These are phyloP conservation scores for Ceyx melanurus DNA, from an alignment of 2,113 vertebrate species.

Conservation along the genomic window DNA sequence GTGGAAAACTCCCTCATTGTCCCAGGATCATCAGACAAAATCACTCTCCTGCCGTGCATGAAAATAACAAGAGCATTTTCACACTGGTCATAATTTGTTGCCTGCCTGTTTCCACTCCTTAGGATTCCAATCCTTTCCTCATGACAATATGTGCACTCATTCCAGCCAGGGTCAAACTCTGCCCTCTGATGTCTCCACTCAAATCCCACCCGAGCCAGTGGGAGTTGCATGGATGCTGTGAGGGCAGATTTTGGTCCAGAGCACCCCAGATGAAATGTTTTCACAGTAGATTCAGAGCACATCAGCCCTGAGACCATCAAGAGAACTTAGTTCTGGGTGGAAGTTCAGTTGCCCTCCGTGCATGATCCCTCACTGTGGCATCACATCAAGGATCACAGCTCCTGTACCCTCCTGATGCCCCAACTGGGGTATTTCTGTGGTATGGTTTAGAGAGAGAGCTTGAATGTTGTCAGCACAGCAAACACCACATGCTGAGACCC, in stretches of 20 bases:
- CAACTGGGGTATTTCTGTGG: constrained; percentile 48
- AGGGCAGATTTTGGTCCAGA: constrained; percentile 1
- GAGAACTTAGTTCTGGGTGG: background rate
- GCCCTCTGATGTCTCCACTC: constrained; percentile 23
- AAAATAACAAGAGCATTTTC: constrained; percentile 27
- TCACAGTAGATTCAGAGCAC: background rate
- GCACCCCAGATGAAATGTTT: background rate
- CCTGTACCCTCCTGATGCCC: constrained; percentile 10
- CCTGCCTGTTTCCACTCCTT: constrained; percentile 52
- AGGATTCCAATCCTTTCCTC: background rate
- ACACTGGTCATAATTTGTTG: constrained; percentile 29
- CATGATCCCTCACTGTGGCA: constrained; percentile 39
- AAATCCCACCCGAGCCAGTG: constrained; percentile 1
- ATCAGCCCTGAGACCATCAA: background rate
- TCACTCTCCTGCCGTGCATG: constrained; percentile 14
- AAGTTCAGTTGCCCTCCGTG: background rate
- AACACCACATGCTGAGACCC: background rate
- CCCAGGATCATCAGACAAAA: background rate
- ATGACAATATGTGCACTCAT: constrained; percentile 19
- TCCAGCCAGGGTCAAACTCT: constrained; percentile 37
- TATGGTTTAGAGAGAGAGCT: background rate
- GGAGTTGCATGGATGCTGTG: constrained; percentile 18
- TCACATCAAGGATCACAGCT: constrained; percentile 26
- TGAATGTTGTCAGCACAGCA: background rate
- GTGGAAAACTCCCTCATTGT: background rate